Base-by-base conservation (phyloP, 2,113 vertebrate genomes). In the Furnarius figulus region DNA sequence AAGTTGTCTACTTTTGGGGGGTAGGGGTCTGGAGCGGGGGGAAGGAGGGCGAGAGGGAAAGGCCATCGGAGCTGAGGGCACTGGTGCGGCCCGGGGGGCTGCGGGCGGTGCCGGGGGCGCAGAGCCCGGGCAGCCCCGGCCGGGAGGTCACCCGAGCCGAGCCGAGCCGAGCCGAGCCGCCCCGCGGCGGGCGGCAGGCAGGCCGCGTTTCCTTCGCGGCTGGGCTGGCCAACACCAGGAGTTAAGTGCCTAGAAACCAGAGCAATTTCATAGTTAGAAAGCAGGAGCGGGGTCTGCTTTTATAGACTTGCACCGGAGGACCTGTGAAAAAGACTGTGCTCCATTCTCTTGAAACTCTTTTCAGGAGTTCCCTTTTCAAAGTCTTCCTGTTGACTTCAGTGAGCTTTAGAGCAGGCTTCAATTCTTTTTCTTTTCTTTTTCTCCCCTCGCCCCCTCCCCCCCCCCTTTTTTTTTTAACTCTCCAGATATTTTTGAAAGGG, bases 341-440 rank as follows among this genome's bases (percentile, higher is more conserved):
- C 68, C 58, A 22, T 85, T 85, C 12, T 10, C 63, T 91, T 56
- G 67, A 71, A 94, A 70, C 87, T 95, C 90, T 87, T 94, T 90
- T 68, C 72, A 92, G 79, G 93, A 97, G 95, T 94, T 93, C 91
- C 67, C 85, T 55, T 73, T 81, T 58, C 68, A 84, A 68, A 91
- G 71, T 87, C 93, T 77, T 95, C 63, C 63, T 72, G 67, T 95
- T 87, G 83, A 89, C 85, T 94, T 90, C 40, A 85, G 56, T 50
- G 79, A 62, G 93, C 87, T 91, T 93, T 87, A 72, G 91, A 93
- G 66, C 31, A 74, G 87, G 42, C 40, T 92, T 88, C 49, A 62
- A 40, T 59, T 83, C 2, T 63, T 84, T 71, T 9, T 24, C 23
- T 3, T 8, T n/a, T 42, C 40, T 40, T 40, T 28, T 30, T 20